Evolutionary conservation across 2,888 invertebrate genomes (phyloP), one percentile per base, ranked within the genome.

Genomic region (Drosophila aldrichi): DNA sequence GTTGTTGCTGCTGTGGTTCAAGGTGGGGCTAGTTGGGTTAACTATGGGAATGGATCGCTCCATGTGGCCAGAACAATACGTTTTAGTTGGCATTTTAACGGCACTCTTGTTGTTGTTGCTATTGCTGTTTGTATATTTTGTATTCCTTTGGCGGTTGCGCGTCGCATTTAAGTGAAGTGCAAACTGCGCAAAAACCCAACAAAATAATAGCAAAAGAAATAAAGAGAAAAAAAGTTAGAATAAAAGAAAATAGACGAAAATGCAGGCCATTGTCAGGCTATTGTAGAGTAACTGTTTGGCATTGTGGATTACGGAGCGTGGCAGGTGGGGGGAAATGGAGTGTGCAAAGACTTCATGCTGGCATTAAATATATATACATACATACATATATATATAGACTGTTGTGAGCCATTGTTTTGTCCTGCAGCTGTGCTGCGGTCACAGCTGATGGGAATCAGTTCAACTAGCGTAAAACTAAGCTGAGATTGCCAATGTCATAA

Each of bases 81-180:
- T 79, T 81, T 72, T 63, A 66, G 61, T 67, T 75, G 49, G 59
- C 58, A 69, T 69, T 70, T 73, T 62, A 51, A 7, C 25, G 43
- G 12, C 20, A 22, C 22, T 44, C 14, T 20, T 43, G 22, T 10
- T 22, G 2, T 3, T 44, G 14, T 2, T 66, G 68, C 29, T 57
- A 63, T 57, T 60, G 34, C 60, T 54, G 43, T 46, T 55, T 48
- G 54, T 71, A 49, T 55, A 70, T 34, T 59, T 59, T 61, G 55
- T 77, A 66, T 81, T 74, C 68, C 77, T 82, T 84, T 74, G 70
- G 58, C 71, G 62, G 57, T 81, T 69, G 74, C 58, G 67, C 70
- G 69, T 63, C 72, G 82, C 85, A 82, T 82, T 82, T 82, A 73
- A 82, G 82, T 79, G 76, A 82, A 83, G 84, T 75, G 85, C 88